Conservation (phyloP, 2,888 invertebrate genomes). For the Pristionchus japonicus region DNA sequence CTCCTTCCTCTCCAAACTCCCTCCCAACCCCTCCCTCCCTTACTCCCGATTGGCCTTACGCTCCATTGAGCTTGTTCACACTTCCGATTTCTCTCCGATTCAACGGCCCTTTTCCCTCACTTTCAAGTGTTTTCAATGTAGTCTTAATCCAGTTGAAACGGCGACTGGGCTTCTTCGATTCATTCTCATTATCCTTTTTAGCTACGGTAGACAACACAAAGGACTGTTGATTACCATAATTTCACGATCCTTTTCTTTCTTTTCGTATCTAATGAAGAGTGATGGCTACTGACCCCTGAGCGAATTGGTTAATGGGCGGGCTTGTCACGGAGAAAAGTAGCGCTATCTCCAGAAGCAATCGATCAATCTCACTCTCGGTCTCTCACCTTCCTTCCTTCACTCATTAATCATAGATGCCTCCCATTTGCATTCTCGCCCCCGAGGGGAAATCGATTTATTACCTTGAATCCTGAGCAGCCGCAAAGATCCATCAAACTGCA, state of each 20-base stretch:
- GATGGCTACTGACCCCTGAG: background rate
- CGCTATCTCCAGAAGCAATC: background rate
- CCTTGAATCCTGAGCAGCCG: too few relatives aligned
- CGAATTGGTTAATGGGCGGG: background rate
- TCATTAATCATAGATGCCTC: background rate
- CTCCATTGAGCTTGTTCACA: conserved; percentile 30
- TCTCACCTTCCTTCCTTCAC: background rate
- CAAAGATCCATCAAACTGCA: too few relatives aligned
- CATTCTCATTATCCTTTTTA: background rate
- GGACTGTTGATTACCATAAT: background rate
- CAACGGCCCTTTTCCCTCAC: background rate
- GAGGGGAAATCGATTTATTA: background rate
- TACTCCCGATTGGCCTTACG: background rate
- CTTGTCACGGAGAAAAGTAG: background rate
- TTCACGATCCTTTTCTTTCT: background rate
- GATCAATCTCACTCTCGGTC: background rate
- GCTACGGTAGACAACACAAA: background rate
- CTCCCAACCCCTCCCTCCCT: background rate
- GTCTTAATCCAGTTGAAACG: background rate
- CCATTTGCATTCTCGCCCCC: background rate
- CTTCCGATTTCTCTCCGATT: conserved; percentile 6
- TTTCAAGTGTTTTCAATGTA: conserved; percentile 23
- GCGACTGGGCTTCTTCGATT: background rate
- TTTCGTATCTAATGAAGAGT: background rate
- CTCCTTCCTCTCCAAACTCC: background rate